Conservation (phyloP, 92 coral and sea anemone species). For the Galaxea fascicularis region DNA sequence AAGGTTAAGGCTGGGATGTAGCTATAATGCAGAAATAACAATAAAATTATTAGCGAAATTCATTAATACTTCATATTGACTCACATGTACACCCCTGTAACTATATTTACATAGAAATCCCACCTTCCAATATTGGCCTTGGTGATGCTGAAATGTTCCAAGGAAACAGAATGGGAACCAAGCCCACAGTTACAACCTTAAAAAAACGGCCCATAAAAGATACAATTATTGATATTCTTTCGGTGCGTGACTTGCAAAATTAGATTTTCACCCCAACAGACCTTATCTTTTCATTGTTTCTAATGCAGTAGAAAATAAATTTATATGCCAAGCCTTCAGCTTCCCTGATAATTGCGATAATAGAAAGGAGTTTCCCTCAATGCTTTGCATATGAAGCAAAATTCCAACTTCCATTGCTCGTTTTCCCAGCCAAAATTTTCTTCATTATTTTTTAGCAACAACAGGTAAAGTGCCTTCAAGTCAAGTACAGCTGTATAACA, state of each 20-base stretch:
- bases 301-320: background rate
- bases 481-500: background rate
- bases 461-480: conserved; percentile 21
- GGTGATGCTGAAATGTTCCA: conserved; percentile 34
- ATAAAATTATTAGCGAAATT: too few relatives aligned
- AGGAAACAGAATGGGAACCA: conserved; percentile 55
- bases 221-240: background rate
- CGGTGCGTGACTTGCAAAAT: background rate
- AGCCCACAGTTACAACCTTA: conserved; percentile 52
- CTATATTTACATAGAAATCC: background rate
- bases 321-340: background rate
- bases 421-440: conserved; percentile 9
- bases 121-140: conserved; percentile 49
- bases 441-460: background rate
- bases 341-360: background rate
- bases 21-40: too few relatives aligned
- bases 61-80: too few relatives aligned
- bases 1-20: too few relatives aligned
- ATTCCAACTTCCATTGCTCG: conserved; percentile 27
- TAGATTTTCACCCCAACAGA: background rate
- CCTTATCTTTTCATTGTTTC: too few relatives aligned
- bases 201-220: background rate
- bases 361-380: background rate
- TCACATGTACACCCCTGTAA: background rate
- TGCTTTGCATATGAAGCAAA: conserved; percentile 35